phyloP scores from a whole-genome alignment of 2,888 invertebrate genomes.

The Apamea anceps region DNA sequence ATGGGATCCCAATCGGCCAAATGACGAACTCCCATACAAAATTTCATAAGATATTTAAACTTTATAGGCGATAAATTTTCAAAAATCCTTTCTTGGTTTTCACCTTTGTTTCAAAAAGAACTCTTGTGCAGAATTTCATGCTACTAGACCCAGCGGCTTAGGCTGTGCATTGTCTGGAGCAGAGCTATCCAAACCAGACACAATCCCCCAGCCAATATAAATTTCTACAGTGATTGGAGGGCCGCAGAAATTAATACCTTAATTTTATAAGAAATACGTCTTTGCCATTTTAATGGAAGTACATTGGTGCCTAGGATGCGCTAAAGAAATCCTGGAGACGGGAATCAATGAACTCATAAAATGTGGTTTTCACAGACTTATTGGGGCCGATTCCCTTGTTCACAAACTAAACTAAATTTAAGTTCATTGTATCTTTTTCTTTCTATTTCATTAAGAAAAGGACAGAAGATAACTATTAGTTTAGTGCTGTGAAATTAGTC shows the following conservation, averaged over 20 bases:
- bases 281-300: neutral
- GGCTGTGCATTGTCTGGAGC: neutral
- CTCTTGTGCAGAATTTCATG: neutral
- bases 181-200: neutral
- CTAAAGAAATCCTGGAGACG: no score
- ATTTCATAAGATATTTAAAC: neutral
- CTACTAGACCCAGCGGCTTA: neutral
- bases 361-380: no score
- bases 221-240: neutral
- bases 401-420: no score
- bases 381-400: no score
- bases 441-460: no score
- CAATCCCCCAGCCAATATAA: neutral
- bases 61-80: neutral
- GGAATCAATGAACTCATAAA: no score
- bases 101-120: neutral
- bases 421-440: no score
- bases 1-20: neutral
- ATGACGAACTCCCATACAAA: neutral
- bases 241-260: neutral
- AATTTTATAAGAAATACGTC: neutral
- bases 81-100: neutral
- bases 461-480: no score
- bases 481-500: no score
- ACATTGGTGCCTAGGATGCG: no score